phyloP scores from a whole-genome alignment of 2,888 invertebrate species.

The Podabrus alpinus region DNA sequence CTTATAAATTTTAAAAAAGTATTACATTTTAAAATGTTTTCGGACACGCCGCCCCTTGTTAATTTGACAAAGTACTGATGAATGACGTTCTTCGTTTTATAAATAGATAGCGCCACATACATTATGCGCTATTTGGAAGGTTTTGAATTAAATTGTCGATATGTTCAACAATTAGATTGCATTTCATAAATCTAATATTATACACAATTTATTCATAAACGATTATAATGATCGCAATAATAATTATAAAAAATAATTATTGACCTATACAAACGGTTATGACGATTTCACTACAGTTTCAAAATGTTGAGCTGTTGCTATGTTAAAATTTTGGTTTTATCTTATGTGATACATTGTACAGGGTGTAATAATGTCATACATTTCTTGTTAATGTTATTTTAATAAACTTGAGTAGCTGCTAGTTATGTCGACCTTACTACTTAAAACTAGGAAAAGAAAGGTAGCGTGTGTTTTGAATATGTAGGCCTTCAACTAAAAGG shows the following conservation, averaged over 20 bases:
- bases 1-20: no score
- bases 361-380: neutral
- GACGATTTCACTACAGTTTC: no score
- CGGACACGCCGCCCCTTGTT: neutral
- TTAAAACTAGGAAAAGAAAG: constrained; percentile 42
- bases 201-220: neutral
- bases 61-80: neutral
- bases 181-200: neutral
- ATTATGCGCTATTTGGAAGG: neutral
- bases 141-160: neutral
- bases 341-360: neutral
- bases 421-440: constrained; percentile 29
- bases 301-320: neutral
- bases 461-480: constrained; percentile 30
- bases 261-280: neutral
- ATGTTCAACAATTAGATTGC: neutral
- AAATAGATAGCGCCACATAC: neutral
- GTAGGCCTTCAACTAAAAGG: constrained; percentile 36
- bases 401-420: neutral
- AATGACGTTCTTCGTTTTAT: neutral
- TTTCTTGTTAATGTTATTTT: neutral
- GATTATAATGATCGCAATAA: neutral
- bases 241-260: no score
- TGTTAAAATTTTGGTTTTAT: neutral
- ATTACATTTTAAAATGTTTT: neutral